Base-by-base conservation (phyloP, 2,888 invertebrate species). In the Morpho deidamia region DNA sequence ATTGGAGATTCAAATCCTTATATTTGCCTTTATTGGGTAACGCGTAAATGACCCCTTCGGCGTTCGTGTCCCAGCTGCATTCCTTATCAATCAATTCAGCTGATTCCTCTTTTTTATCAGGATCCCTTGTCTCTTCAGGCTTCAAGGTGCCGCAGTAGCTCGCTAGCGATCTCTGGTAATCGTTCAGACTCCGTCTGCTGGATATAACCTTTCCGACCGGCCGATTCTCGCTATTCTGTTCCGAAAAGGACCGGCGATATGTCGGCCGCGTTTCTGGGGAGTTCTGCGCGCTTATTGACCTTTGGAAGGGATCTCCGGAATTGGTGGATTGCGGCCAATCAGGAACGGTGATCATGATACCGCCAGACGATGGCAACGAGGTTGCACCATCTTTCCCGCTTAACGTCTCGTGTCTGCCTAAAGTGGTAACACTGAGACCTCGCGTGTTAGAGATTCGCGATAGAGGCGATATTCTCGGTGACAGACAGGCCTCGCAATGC, bases 401-500 rank as follows among this genome's bases (percentile, higher is more conserved):
- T 7, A 75, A 59, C 0, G 81, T 80, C 63, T 85, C 88, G 59
- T 85, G 86, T 66, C 90, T 76, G 0, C 88, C 81, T 49, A 90
- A 70, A 14, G 90, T 90, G 0, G 88, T 89, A 0, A 90, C 87
- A 59, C 89, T 86, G 2, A 89, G 63, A 1, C 88, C 88, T 63
- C 86, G 72, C 0, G 88, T 72, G 42, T 85, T 88, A 1, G 88
- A 78, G 41, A 84, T 75, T 47, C 87, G 71, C 0, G 88, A 69
- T 23, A 87, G 55, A 0, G 80, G 81, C 4, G 78, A 80, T 7
- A 87, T 87, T 63, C 92, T 84, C 0, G 95, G 95, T 0, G 94
- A 92, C 65, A 95, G 91, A 68, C 96, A 96, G 0, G 95, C 94
- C 67, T 94, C 94, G 76, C 96, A 96, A 57, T 93, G 91, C 7